Evolutionary conservation across 2,888 invertebrate genomes (phyloP).

Genomic region (Halictus ligatus): DNA sequence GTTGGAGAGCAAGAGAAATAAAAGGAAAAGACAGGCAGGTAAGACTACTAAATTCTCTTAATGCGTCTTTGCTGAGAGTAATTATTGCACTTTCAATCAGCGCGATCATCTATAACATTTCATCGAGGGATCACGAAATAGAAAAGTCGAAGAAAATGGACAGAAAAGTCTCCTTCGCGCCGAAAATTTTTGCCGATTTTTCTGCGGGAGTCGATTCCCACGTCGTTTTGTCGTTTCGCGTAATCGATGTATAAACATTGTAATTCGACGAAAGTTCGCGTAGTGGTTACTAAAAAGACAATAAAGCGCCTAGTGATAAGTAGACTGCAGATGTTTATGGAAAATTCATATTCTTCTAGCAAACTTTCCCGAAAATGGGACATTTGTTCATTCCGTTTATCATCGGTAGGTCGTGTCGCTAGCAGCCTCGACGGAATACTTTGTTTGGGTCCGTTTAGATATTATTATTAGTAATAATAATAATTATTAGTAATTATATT

Average conservation of each 20-base stretch:
- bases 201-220: neutral
- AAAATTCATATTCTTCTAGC: neutral
- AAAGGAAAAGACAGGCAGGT: conserved; percentile 9
- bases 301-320: conserved; percentile 34
- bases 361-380: neutral
- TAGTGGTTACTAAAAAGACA: conserved; percentile 15
- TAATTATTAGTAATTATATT: too few species aligned
- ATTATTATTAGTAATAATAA: too few species aligned
- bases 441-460: neutral
- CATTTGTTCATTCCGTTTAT: neutral
- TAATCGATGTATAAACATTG: neutral
- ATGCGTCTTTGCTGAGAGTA: conserved; percentile 49
- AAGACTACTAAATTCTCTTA: conserved; percentile 32
- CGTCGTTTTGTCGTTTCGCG: neutral
- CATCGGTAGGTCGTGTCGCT: neutral
- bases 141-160: neutral
- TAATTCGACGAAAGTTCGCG: neutral
- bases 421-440: neutral
- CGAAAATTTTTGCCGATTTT: neutral
- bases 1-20: neutral
- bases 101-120: conserved; percentile 33
- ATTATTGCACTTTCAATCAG: conserved; percentile 37
- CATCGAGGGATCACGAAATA: conserved; percentile 3
- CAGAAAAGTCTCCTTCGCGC: neutral
- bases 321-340: neutral